A percentile compares a stretch with the other conserved stretches of the same genome.
phyloP scores from a whole-genome alignment of 2,113 vertebrate species.

The Brachyistius frenatus region DNA sequence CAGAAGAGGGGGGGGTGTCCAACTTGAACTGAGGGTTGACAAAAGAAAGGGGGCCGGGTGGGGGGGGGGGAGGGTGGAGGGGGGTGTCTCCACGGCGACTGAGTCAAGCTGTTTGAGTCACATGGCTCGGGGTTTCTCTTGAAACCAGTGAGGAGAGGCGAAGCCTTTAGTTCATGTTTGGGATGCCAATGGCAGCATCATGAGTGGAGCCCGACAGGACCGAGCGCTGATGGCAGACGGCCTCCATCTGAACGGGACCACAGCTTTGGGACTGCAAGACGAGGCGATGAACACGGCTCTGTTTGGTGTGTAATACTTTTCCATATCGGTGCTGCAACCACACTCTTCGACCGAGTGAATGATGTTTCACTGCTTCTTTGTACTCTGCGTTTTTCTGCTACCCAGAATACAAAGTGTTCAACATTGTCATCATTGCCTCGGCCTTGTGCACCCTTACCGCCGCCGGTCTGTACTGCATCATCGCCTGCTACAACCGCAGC shows the following conservation, averaged over 20 bases:
- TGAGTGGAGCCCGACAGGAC: conserved; percentile 66
- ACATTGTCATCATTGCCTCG: conserved; percentile 70
- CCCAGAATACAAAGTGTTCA: conserved; percentile 78
- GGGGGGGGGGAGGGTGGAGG: background rate
- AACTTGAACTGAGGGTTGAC: conserved; percentile 48
- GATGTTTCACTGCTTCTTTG: background rate
- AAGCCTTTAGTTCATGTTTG: conserved; percentile 47
- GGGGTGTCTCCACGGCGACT: conserved; percentile 75
- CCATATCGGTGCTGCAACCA: too few species aligned
- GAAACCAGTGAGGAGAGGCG: conserved; percentile 47
- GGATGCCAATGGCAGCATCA: conserved; percentile 62
- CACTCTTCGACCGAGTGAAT: too few species aligned
- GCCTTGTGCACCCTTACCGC: conserved; percentile 73
- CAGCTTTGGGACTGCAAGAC: conserved; percentile 42
- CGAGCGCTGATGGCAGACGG: conserved; percentile 11
- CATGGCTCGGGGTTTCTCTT: conserved; percentile 62
- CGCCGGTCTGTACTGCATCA: conserved; percentile 73
- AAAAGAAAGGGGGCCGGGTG: conserved; percentile 41
- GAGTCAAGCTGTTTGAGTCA: conserved; percentile 66
- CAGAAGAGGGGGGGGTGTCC: conserved; percentile 21
- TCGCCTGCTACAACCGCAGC: conserved; percentile 72
- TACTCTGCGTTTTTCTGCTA: background rate
- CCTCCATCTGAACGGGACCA: conserved; percentile 62
- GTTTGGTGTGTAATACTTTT: conserved; percentile 45
- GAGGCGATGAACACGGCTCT: conserved; percentile 41